Evolutionary conservation across 92 coral and sea anemone genomes (phyloP).

Genomic region (Siderastrea siderea): DNA sequence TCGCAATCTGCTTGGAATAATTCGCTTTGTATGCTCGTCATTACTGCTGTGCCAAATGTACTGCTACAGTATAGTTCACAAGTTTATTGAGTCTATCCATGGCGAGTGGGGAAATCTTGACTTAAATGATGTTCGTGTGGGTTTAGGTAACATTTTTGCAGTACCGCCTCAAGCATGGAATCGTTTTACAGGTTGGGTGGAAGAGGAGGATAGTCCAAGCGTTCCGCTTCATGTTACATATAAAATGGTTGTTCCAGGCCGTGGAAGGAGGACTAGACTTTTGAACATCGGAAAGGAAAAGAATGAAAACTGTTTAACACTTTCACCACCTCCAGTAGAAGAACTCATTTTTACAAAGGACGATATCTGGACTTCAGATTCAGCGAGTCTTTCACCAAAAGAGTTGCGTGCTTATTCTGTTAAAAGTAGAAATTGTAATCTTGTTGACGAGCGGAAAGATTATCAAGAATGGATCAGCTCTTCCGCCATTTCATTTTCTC

Average conservation of each 20-base stretch:
- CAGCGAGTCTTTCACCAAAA: background rate
- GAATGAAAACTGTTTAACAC: background rate
- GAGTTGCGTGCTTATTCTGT: background rate
- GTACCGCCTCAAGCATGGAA: background rate
- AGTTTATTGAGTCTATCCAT: background rate
- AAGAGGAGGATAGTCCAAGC: background rate
- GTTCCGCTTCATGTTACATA: background rate
- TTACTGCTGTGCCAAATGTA: background rate
- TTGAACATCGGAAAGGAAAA: background rate
- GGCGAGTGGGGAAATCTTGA: background rate
- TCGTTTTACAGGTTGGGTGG: background rate
- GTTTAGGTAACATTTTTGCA: background rate
- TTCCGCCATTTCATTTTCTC: background rate
- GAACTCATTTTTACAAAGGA: conserved; percentile 12
- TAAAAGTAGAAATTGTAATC: background rate
- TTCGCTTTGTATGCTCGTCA: background rate
- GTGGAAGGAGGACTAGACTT: background rate
- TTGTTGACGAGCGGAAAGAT: background rate
- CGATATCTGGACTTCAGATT: background rate
- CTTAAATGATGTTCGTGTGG: background rate
- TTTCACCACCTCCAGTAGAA: conserved; percentile 1
- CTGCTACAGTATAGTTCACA: background rate
- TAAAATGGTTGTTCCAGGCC: background rate
- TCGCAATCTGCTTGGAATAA: background rate
- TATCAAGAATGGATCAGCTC: background rate